Evolutionary conservation across 2,113 vertebrate genomes (phyloP).

Genomic region (Hypocryptadius cinnamomeus): DNA sequence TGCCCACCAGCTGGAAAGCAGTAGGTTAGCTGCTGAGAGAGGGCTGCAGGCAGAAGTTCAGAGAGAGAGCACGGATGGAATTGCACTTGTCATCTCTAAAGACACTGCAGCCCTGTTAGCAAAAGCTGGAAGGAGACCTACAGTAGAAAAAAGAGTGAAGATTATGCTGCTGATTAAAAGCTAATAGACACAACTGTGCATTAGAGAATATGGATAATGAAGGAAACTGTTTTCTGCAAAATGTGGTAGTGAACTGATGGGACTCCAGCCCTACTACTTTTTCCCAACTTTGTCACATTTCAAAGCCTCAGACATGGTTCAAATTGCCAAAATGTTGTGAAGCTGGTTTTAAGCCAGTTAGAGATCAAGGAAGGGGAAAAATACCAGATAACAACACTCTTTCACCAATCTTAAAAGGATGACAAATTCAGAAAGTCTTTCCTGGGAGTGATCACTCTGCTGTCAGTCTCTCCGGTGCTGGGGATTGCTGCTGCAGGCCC

Average conservation of each 20-base stretch:
- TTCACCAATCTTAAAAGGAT: too few species aligned
- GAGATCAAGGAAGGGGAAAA: too few species aligned
- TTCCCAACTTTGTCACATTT: not conserved
- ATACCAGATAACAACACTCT: too few species aligned
- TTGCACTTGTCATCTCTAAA: not conserved
- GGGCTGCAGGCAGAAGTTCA: not conserved
- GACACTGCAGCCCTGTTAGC: not conserved
- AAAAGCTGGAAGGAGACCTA: not conserved
- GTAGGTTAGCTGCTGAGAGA: not conserved
- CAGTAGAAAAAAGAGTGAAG: not conserved
- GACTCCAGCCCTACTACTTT: not conserved
- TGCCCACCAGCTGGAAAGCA: not conserved
- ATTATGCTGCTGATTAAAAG: not conserved
- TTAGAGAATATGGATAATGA: not conserved
- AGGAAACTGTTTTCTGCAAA: not conserved
- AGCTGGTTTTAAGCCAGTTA: too few species aligned
- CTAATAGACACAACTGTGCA: not conserved
- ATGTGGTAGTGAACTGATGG: not conserved
- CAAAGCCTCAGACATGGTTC: not conserved
- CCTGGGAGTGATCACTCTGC: too few species aligned
- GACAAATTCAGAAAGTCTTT: too few species aligned
- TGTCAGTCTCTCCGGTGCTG: too few species aligned
- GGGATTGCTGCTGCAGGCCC: too few species aligned
- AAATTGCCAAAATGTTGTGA: too few species aligned
- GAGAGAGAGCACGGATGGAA: not conserved